Evolutionary conservation across 2,797 vertebrate genomes (phyloP).

Genomic region (Gambusia yucatana): DNA sequence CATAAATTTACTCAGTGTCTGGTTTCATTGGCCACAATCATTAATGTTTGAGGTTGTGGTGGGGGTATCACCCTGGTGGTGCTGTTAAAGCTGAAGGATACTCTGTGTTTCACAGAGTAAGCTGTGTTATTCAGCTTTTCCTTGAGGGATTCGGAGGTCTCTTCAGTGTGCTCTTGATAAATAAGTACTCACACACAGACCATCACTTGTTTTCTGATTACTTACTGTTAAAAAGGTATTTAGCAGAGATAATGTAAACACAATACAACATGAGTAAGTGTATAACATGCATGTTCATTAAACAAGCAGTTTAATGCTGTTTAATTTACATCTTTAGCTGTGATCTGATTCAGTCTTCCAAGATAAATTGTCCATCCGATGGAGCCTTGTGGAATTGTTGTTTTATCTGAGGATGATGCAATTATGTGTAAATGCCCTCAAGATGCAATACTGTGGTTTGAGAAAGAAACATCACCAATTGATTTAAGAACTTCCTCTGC

Average conservation of each 20-base stretch:
- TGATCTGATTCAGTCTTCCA: neutral
- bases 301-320: neutral
- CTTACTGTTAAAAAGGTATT: neutral
- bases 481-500: neutral
- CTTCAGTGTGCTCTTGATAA: neutral
- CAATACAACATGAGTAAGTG: neutral
- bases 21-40: conserved; percentile 15
- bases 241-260: neutral
- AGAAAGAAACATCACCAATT: neutral
- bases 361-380: neutral
- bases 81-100: conserved; percentile 45
- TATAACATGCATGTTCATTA: neutral
- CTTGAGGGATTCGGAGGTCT: conserved; percentile 22
- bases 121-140: conserved; percentile 20
- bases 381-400: neutral
- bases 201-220: neutral
- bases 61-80: conserved; percentile 2
- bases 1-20: conserved; percentile 18
- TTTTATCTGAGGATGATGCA: neutral
- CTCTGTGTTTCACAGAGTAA: conserved; percentile 26
- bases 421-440: neutral
- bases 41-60: conserved; percentile 7
- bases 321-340: neutral
- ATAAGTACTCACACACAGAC: conserved; percentile 5
- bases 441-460: neutral